Evolutionary conservation across 1,140 invertebrate genomes (phyloP).

Genomic region (Campoletis sonorensis): DNA sequence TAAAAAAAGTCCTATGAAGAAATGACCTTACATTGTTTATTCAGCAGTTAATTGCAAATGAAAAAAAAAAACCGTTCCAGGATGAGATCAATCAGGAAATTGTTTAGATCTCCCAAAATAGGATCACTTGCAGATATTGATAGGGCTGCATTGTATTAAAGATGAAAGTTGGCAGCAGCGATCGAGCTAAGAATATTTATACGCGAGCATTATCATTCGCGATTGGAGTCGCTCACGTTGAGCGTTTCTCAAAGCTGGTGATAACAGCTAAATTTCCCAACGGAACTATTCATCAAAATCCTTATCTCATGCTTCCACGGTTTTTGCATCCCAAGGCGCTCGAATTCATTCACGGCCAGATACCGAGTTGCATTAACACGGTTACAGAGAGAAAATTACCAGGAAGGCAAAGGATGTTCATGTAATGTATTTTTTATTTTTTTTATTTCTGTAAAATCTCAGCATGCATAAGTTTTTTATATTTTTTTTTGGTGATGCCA

Average conservation of each 20-base stretch:
- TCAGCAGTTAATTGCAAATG: no score
- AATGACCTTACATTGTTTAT: no score
- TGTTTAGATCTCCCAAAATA: no score
- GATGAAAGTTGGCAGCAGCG: no score
- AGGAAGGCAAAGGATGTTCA: constrained; percentile 13
- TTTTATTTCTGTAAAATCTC: constrained; percentile 23
- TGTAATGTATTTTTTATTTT: no score
- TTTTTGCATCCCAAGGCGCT: constrained; percentile 29
- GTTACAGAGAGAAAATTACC: constrained; percentile 32
- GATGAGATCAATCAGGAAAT: no score
- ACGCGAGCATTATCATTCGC: constrained; percentile 24
- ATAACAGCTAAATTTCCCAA: constrained; percentile 44
- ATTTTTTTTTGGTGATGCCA: neutral
- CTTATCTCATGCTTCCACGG: constrained; percentile 43
- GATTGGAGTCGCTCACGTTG: constrained; percentile 13
- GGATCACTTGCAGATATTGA: no score
- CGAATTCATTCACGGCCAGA: constrained; percentile 31
- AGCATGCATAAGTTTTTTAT: neutral
- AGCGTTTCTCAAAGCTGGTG: constrained; percentile 38
- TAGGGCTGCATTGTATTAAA: no score
- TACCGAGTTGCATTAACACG: constrained; percentile 38
- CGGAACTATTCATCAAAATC: constrained; percentile 46
- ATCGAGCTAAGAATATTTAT: neutral
- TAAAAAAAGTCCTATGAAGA: no score
- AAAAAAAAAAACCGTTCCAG: no score